Conservation (phyloP, 2,888 invertebrate species). For the Dynastes tityus region DNA sequence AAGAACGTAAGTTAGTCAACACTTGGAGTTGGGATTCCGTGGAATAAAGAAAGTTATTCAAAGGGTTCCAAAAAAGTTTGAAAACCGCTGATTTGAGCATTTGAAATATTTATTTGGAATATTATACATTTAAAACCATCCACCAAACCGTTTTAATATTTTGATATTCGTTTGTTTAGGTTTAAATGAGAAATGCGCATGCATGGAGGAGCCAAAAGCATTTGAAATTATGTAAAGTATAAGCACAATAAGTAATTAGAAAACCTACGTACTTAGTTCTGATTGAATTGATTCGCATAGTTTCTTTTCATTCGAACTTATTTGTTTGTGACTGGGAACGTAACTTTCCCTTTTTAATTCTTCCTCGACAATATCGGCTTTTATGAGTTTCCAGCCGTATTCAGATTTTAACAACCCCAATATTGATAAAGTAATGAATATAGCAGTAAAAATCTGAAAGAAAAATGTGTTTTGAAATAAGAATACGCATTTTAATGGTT, state of each 20-base stretch:
- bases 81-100: too few species aligned
- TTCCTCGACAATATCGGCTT: constrained; percentile 62
- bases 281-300: constrained; percentile 59
- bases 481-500: not conserved
- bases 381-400: constrained; percentile 62
- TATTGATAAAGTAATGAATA: constrained; percentile 62
- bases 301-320: constrained; percentile 58
- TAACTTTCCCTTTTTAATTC: constrained; percentile 57
- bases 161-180: too few species aligned
- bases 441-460: constrained; percentile 61
- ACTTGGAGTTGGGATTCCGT: too few species aligned
- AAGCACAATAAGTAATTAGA: not conserved
- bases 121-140: too few species aligned
- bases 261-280: constrained; percentile 57
- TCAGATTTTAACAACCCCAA: constrained; percentile 63
- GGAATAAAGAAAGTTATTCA: too few species aligned
- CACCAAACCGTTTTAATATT: not conserved
- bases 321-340: constrained; percentile 51
- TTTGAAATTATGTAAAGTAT: too few species aligned
- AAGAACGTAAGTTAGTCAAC: too few species aligned
- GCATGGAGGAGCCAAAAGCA: too few species aligned
- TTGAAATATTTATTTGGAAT: too few species aligned
- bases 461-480: constrained; percentile 18
- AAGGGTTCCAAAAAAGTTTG: too few species aligned
- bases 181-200: too few species aligned